Conservation (phyloP, 2,113 vertebrate species). For the Rhynchomys soricoides region DNA sequence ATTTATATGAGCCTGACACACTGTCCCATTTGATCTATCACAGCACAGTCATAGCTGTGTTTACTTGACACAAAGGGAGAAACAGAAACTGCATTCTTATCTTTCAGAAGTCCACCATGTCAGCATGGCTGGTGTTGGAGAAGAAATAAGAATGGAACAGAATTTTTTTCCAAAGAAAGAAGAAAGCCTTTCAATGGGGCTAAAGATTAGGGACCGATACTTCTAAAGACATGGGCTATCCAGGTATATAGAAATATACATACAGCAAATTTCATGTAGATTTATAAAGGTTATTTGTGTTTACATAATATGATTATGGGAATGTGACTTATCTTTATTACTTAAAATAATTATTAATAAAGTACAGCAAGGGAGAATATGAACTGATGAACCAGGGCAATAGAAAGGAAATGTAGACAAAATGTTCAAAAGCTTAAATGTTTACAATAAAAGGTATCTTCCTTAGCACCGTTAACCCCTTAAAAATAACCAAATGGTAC, state of each 20-base stretch:
- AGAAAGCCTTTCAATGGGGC: neutral
- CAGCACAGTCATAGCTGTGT: neutral
- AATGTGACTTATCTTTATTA: neutral
- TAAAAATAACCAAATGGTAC: constrained; percentile 62
- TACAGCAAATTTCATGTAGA: neutral
- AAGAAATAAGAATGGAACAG: neutral
- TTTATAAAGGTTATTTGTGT: constrained; percentile 3
- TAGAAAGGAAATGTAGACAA: constrained; percentile 12
- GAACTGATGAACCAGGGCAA: neutral
- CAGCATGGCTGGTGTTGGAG: neutral
- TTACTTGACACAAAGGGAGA: constrained; percentile 8
- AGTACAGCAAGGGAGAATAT: neutral
- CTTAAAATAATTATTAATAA: constrained; percentile 18
- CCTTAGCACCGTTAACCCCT: constrained; percentile 39
- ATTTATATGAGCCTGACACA: neutral
- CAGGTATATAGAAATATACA: neutral
- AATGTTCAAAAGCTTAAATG: constrained; percentile 49
- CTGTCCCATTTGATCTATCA: neutral
- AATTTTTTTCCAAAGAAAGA: constrained; percentile 40
- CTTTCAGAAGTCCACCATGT: neutral
- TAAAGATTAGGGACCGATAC: constrained; percentile 12
- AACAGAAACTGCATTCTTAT: constrained; percentile 23
- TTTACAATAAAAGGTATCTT: constrained; percentile 57
- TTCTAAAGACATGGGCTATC: neutral
- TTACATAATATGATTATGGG: neutral